Conservation (phyloP, 1,140 invertebrate species). For the Acyrthosiphon pisum region DNA sequence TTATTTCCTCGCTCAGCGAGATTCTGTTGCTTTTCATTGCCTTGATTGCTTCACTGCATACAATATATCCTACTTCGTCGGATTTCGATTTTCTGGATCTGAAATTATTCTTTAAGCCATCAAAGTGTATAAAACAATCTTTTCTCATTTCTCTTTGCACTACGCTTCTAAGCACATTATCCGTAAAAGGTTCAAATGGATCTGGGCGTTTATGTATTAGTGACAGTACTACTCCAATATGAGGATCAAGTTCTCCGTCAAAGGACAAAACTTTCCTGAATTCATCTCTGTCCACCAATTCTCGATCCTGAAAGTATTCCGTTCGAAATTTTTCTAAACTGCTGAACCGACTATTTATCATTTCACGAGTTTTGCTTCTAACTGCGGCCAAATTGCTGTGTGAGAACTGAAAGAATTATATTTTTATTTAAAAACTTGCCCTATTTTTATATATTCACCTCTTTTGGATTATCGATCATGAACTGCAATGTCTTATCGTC, state of each 20-base stretch:
- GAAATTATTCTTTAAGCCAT: constrained; percentile 27
- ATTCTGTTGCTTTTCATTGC: constrained; percentile 28
- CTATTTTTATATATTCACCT: neutral
- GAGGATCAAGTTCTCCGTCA: neutral
- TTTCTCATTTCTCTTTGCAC: neutral
- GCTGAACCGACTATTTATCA: neutral
- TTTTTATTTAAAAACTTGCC: neutral
- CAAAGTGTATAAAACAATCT: neutral
- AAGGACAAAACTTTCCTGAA: neutral
- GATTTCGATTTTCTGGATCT: neutral
- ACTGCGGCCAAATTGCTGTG: neutral
- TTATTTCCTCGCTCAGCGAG: neutral
- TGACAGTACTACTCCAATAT: neutral
- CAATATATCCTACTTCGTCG: neutral
- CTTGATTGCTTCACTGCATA: neutral
- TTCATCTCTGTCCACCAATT: constrained; percentile 11
- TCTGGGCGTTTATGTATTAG: neutral
- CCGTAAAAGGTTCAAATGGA: constrained; percentile 5
- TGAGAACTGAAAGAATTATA: constrained; percentile 5
- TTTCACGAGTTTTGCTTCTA: neutral
- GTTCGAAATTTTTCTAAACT: neutral
- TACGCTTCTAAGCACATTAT: neutral
- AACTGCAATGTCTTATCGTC: constrained; percentile 36
- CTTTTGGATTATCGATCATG: constrained; percentile 25
- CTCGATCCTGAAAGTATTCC: neutral